Evolutionary conservation across 1,140 invertebrate genomes (phyloP).

Genomic region (Trachelipus rathkii): DNA sequence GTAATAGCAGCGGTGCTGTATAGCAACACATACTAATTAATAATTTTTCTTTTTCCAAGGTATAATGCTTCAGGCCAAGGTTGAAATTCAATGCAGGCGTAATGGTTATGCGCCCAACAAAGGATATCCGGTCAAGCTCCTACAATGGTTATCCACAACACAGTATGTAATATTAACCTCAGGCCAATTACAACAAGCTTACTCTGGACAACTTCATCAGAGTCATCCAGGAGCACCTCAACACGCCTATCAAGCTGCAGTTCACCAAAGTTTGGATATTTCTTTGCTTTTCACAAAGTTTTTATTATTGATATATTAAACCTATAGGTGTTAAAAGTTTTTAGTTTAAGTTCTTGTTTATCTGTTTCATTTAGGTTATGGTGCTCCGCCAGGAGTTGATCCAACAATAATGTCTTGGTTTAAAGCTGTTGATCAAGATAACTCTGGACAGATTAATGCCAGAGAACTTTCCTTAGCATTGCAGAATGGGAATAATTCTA

Average conservation of each 20-base stretch:
- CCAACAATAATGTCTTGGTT: conserved; percentile 32
- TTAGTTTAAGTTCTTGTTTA: too few species aligned
- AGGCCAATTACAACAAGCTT: background rate
- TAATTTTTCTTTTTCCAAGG: too few species aligned
- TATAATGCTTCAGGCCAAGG: too few species aligned
- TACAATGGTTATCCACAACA: background rate
- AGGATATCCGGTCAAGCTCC: background rate
- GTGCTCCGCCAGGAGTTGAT: background rate
- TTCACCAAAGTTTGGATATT: too few species aligned
- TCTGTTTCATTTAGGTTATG: background rate
- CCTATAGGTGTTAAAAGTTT: too few species aligned
- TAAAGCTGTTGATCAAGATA: conserved; percentile 40
- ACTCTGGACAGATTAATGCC: conserved; percentile 73
- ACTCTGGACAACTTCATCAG: background rate
- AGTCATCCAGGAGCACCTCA: background rate
- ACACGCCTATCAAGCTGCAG: too few species aligned
- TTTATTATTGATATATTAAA: too few species aligned
- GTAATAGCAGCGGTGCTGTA: too few species aligned
- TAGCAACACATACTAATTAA: too few species aligned
- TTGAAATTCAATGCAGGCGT: too few species aligned
- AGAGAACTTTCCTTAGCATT: conserved; percentile 73
- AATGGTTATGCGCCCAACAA: background rate
- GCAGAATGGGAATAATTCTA: conserved; percentile 78
- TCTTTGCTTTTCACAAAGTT: too few species aligned
- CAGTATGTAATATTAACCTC: background rate